Conservation (phyloP, 2,888 invertebrate species). For the Bursaphelenchus okinawaensis region DNA sequence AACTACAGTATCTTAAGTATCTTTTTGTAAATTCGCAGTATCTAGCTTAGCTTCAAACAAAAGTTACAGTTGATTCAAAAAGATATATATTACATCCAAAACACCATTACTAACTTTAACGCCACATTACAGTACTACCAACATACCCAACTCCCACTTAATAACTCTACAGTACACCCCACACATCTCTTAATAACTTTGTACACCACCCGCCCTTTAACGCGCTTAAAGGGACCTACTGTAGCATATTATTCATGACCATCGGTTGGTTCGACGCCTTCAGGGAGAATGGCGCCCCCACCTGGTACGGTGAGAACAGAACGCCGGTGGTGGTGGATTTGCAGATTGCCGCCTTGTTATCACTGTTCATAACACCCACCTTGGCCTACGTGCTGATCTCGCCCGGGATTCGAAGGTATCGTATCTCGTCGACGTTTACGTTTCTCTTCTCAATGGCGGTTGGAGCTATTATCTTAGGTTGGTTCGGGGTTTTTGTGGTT, state of each 20-base stretch:
- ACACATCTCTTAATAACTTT: not conserved
- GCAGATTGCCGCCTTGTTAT: slow-evolving; percentile 75
- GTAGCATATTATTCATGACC: slow-evolving; percentile 19
- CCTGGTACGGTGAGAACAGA: slow-evolving; percentile 87
- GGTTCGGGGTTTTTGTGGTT: no score
- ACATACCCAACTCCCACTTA: no score
- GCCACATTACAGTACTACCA: no score
- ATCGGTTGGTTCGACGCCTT: slow-evolving; percentile 94
- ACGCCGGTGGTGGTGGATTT: slow-evolving; percentile 92
- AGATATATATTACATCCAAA: no score
- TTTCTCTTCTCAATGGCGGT: slow-evolving; percentile 72
- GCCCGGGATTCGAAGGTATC: slow-evolving; percentile 69
- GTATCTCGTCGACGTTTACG: slow-evolving; percentile 40
- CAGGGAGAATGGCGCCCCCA: slow-evolving; percentile 91
- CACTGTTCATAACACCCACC: slow-evolving; percentile 82
- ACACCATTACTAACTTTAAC: no score
- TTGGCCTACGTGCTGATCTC: slow-evolving; percentile 89
- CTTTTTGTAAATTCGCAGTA: no score
- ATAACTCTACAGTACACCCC: not conserved
- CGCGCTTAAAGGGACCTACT: not conserved
- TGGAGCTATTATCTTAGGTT: slow-evolving; percentile 85
- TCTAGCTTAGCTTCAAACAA: no score
- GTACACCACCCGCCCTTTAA: not conserved
- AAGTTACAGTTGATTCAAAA: no score
- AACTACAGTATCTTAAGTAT: no score